Evolutionary conservation across 2,113 vertebrate species (phyloP).

Genomic region (Jacana jacana): DNA sequence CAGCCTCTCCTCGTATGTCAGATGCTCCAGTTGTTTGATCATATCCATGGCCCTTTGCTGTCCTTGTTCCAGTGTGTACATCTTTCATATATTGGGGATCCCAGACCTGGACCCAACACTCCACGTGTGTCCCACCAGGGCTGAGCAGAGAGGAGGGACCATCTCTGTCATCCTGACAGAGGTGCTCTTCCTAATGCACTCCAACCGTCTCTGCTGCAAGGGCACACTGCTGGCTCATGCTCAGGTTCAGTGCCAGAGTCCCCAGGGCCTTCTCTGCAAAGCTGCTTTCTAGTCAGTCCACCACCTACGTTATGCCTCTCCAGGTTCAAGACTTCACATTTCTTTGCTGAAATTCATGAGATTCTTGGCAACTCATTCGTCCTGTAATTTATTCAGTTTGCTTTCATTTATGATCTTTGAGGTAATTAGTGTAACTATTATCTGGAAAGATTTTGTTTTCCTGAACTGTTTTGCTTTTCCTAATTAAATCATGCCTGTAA

Average conservation of each 20-base stretch:
- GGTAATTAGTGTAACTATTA: not conserved
- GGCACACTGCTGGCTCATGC: not conserved
- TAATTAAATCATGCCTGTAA: slow-evolving; percentile 2
- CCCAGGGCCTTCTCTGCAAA: not conserved
- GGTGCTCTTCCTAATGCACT: not conserved
- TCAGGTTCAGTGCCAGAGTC: not conserved
- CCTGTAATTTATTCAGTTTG: not conserved
- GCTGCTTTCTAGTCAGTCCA: not conserved
- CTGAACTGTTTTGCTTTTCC: not conserved
- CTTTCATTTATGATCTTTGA: slow-evolving; percentile 16
- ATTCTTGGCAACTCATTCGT: not conserved
- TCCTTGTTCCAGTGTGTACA: not conserved
- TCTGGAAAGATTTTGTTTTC: slow-evolving; percentile 2
- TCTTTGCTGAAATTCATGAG: not conserved
- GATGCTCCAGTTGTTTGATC: not conserved
- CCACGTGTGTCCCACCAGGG: not conserved
- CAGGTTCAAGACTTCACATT: not conserved
- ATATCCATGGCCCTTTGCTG: not conserved
- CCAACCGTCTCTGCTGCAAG: not conserved
- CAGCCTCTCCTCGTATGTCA: not conserved
- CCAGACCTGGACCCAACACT: not conserved
- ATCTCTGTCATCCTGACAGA: not conserved
- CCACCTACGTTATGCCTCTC: not conserved
- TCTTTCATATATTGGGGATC: not conserved
- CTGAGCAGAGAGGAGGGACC: not conserved